These are phyloP conservation scores for Blastobasis adustella DNA, from an alignment of 2,888 invertebrate genomes.

Conservation along the genomic window DNA sequence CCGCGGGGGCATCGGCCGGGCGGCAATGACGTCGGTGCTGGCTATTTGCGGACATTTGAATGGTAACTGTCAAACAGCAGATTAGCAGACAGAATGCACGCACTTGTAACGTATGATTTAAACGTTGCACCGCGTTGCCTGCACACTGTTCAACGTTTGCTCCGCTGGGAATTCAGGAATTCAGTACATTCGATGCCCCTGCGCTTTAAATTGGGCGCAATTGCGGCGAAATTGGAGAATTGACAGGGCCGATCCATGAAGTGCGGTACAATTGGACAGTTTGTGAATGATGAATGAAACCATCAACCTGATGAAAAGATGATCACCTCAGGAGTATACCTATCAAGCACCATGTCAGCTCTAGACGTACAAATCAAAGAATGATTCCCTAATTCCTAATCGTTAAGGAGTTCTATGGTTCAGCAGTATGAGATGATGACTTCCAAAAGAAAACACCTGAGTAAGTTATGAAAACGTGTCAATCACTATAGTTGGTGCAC, in stretches of 20 bases:
- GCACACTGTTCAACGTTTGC: slow-evolving; percentile 15
- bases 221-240: slow-evolving; percentile 27
- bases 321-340: too few species aligned
- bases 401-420: too few species aligned
- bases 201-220: slow-evolving; percentile 29
- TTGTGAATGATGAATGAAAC: too few species aligned
- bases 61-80: slow-evolving; percentile 52
- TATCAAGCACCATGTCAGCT: too few species aligned
- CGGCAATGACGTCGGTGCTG: slow-evolving; percentile 40
- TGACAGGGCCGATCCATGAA: slow-evolving; percentile 9
- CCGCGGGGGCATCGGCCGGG: slow-evolving; percentile 45
- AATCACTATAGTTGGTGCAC: too few species aligned
- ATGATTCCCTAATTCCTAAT: too few species aligned
- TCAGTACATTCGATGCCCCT: slow-evolving; percentile 28
- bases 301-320: too few species aligned
- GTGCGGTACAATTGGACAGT: too few species aligned
- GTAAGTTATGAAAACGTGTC: too few species aligned
- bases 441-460: too few species aligned
- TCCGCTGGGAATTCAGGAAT: slow-evolving; percentile 15
- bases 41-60: slow-evolving; percentile 52
- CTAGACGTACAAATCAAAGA: too few species aligned
- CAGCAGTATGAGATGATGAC: too few species aligned
- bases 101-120: slow-evolving; percentile 32
- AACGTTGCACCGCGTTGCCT: slow-evolving; percentile 20
- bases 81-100: slow-evolving; percentile 38